Evolutionary conservation across 2,797 vertebrate genomes (phyloP).

Genomic region (Lagorchestes hirsutus): DNA sequence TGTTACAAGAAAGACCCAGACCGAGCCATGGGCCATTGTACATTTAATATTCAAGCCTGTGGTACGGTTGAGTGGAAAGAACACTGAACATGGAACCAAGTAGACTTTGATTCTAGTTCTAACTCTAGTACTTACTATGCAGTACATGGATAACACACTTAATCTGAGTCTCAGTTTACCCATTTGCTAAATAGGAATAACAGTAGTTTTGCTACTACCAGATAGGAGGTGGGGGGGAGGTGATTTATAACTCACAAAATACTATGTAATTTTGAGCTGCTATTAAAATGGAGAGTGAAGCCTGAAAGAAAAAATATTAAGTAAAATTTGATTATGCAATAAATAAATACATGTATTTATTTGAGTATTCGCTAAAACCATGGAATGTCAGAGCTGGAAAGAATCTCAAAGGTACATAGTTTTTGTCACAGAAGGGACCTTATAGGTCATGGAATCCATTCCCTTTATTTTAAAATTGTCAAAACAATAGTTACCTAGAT

Average conservation of each 20-base stretch:
- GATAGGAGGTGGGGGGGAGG: too few relatives aligned
- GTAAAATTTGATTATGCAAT: not conserved
- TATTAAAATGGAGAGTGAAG: not conserved
- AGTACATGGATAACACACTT: not conserved
- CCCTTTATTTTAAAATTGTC: not conserved
- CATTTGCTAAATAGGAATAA: not conserved
- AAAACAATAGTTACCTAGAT: not conserved
- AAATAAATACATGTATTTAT: not conserved
- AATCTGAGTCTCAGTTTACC: too few relatives aligned
- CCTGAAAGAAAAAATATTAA: not conserved
- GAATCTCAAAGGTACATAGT: not conserved
- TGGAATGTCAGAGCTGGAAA: not conserved
- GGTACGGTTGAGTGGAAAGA: not conserved
- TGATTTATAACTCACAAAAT: not conserved
- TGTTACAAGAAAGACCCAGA: not conserved
- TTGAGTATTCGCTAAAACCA: not conserved
- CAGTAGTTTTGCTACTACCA: not conserved
- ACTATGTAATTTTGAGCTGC: not conserved
- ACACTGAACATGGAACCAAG: not conserved
- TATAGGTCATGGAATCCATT: not conserved
- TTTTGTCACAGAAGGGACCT: not conserved
- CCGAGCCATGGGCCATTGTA: not conserved
- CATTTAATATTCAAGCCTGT: not conserved
- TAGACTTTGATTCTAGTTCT: not conserved
- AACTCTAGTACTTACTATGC: not conserved